Conservation (phyloP, 2,113 vertebrate species). For the Plecotus auritus region DNA sequence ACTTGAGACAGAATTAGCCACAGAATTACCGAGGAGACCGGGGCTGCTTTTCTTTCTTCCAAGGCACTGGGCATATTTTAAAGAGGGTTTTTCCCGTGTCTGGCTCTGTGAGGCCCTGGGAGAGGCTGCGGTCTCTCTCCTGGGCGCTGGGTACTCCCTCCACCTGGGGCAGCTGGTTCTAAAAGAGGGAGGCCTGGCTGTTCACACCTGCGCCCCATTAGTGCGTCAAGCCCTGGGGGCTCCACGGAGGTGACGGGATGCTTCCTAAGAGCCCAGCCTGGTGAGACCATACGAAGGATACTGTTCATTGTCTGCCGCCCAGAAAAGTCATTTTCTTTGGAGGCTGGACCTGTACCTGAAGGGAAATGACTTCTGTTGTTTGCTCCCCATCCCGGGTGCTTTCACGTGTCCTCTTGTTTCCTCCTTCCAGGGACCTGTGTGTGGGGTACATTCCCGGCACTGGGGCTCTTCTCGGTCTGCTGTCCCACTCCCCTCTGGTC, state of each 20-base stretch:
- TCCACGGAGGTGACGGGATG: rapidly evolving
- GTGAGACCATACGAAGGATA: not conserved
- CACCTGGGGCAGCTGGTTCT: not conserved
- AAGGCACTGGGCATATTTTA: not conserved
- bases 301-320: not conserved
- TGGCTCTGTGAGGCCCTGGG: not conserved
- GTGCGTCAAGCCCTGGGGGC: rapidly evolving
- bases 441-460: too few species aligned
- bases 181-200: not conserved
- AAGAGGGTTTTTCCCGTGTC: not conserved
- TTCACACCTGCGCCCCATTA: not conserved
- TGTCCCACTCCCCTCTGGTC: not conserved
- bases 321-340: not conserved
- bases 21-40: not conserved
- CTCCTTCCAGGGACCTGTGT: not conserved
- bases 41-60: slow-evolving; percentile 1
- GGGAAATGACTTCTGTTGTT: not conserved
- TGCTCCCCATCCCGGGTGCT: too few species aligned
- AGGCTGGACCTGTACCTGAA: not conserved
- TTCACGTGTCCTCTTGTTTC: not conserved
- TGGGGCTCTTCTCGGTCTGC: not conserved
- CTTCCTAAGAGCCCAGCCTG: not conserved
- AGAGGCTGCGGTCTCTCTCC: not conserved
- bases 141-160: not conserved
- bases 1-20: slow-evolving; percentile 40